Evolutionary conservation across 2,888 invertebrate genomes (phyloP), one percentile per base, ranked within the genome.

Genomic region (Molanna angustata): DNA sequence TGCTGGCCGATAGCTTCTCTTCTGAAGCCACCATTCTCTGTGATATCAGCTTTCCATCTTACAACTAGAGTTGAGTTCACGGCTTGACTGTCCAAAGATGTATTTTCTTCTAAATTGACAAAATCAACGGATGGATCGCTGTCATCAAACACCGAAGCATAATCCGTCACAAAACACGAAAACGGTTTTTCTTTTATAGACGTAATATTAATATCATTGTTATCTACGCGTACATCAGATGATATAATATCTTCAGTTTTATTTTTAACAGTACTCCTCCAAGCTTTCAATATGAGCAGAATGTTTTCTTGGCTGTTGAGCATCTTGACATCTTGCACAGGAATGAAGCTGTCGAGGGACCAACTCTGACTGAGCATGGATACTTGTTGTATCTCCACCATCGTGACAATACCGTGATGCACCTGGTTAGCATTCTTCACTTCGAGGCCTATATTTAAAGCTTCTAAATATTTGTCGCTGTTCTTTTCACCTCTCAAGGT

Each of bases 361-460:
- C 86, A 87, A 56, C 75, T 73, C 31, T 78, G 69, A 62, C 86
- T 84, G 33, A 83, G 68, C 27, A 86, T 66, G 1, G 81, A 79
- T 1, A 82, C 78, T 60, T 83, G 80, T 20, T 80, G 65, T 16
- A 85, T 65, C 58, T 79, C 76, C 14, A 86, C 71, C 62, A 69
- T 75, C 54, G 70, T 81, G 61, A 67, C 66, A n/a, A 80, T 73
- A 0, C 79, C 77, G 63, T 82, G 80, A 62, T 84, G 84, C 11
- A 80, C 73, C 61, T 80, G 79, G 66, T 84, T 84, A 31, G 83
- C 73, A 68, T 90, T 90, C 62, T 84, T 85, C 0, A 86, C 73
- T 64, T 83, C 84, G 2, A 88, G 69, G 27, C 85, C 81, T 9
- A 90, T 65, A 42, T 83, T 83, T 64, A 90, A 71, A 46, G 81